These are phyloP conservation scores for Ctenoplectra terminalis DNA, from an alignment of 1,140 invertebrate genomes.

Conservation along the genomic window DNA sequence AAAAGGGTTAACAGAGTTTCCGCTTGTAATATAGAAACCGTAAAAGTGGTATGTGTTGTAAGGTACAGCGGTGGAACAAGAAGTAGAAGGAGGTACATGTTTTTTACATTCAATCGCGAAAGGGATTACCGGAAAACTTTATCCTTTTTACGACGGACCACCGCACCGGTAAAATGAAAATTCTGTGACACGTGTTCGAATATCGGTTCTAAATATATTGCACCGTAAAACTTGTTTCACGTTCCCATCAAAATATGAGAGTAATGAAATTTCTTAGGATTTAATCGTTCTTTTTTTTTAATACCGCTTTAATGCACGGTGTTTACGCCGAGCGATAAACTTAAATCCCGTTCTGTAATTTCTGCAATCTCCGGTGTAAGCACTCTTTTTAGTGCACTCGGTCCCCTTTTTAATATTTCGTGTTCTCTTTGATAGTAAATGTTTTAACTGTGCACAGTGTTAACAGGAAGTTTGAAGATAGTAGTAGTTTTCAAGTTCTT, in stretches of 20 bases:
- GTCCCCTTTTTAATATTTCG: neutral
- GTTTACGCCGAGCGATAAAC: neutral
- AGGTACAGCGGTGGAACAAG: neutral
- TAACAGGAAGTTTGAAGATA: neutral
- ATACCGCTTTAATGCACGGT: neutral
- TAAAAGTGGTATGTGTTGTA: neutral
- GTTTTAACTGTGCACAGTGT: neutral
- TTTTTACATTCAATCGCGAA: conserved; percentile 11
- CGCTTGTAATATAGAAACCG: neutral
- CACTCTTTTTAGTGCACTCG: too few relatives aligned
- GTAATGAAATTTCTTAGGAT: neutral
- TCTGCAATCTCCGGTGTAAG: neutral
- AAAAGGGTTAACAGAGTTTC: neutral
- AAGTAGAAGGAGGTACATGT: too few relatives aligned
- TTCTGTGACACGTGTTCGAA: neutral
- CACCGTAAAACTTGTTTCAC: too few relatives aligned
- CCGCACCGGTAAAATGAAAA: conserved; percentile 10
- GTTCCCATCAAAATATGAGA: neutral
- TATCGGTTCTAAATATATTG: conserved; percentile 20
- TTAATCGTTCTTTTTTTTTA: too few relatives aligned
- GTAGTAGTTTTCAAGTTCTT: too few relatives aligned
- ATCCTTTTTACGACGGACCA: conserved; percentile 5
- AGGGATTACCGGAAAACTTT: neutral
- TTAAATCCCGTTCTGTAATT: neutral
- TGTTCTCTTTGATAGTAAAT: neutral